A percentile compares a stretch with the other conserved stretches of the same genome.
Evolutionary conservation across 2,888 invertebrate genomes (phyloP).

Genomic region (Clitarchus hookeri): DNA sequence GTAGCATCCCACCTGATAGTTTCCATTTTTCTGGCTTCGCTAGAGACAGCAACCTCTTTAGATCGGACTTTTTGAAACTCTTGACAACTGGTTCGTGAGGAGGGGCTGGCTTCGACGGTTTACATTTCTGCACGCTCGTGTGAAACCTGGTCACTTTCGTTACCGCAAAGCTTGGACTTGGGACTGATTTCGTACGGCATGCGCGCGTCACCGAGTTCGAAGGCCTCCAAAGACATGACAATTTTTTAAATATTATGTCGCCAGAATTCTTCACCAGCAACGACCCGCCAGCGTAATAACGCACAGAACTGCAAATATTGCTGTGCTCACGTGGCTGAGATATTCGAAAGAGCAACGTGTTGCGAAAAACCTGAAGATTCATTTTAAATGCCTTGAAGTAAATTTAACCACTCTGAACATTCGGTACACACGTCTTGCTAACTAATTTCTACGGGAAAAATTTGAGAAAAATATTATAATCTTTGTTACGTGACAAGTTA

Average conservation of each 20-base stretch:
- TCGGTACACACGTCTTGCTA: no score
- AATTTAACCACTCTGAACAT: neutral
- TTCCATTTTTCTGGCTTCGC: slow-evolving; percentile 69
- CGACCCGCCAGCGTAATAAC: neutral
- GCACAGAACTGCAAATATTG: neutral
- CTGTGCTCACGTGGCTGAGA: neutral
- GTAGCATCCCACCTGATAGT: slow-evolving; percentile 56
- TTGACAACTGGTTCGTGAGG: neutral
- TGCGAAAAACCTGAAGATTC: neutral
- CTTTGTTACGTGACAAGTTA: no score
- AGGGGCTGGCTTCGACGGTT: neutral
- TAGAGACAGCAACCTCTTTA: slow-evolving; percentile 61
- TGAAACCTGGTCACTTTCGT: neutral
- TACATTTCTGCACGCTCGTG: neutral
- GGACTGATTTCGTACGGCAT: neutral
- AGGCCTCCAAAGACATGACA: neutral
- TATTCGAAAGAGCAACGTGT: neutral
- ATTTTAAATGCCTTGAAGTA: neutral
- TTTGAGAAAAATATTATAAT: no score
- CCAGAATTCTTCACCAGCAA: neutral
- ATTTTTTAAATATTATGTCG: neutral
- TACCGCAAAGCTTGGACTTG: neutral
- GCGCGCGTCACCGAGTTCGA: neutral
- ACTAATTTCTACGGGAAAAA: no score
- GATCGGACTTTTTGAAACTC: slow-evolving; percentile 57